Evolutionary conservation across 2,113 vertebrate genomes (phyloP).

Genomic region (Anarhynchus alexandrinus): DNA sequence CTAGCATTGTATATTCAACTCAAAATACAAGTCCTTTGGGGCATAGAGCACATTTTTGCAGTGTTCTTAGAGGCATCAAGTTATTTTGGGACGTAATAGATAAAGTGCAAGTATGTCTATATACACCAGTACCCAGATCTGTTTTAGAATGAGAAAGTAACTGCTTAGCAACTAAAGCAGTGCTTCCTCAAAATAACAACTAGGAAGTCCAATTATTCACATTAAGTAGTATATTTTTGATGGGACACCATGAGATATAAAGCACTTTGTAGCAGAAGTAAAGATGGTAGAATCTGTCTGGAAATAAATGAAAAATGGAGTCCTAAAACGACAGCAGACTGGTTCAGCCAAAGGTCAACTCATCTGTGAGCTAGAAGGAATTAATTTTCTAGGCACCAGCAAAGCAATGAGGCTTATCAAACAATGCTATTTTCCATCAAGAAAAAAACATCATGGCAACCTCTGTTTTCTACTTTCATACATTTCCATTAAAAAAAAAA

Average conservation of each 20-base stretch:
- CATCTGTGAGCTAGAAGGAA: slow-evolving; percentile 38
- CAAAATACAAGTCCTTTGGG: background rate
- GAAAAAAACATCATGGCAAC: slow-evolving; percentile 18
- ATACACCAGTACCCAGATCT: background rate
- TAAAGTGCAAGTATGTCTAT: background rate
- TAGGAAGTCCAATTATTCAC: background rate
- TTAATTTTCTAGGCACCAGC: slow-evolving; percentile 45
- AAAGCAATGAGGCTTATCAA: slow-evolving; percentile 52
- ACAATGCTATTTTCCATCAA: slow-evolving; percentile 16
- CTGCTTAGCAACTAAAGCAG: background rate
- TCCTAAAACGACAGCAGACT: slow-evolving; percentile 4
- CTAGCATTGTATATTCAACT: background rate
- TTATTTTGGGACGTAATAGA: background rate
- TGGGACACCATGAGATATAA: background rate
- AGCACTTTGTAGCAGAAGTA: background rate
- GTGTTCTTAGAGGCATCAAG: background rate
- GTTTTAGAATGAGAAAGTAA: background rate
- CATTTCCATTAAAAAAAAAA: background rate
- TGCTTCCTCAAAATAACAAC: background rate
- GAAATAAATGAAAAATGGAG: slow-evolving; percentile 26
- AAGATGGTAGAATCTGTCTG: slow-evolving; percentile 9
- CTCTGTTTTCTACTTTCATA: background rate
- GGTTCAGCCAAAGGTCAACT: slow-evolving; percentile 59
- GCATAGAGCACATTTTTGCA: background rate
- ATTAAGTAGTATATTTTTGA: background rate